phyloP scores from a whole-genome alignment of 2,888 invertebrate species.

The Argynnis bischoffii region DNA sequence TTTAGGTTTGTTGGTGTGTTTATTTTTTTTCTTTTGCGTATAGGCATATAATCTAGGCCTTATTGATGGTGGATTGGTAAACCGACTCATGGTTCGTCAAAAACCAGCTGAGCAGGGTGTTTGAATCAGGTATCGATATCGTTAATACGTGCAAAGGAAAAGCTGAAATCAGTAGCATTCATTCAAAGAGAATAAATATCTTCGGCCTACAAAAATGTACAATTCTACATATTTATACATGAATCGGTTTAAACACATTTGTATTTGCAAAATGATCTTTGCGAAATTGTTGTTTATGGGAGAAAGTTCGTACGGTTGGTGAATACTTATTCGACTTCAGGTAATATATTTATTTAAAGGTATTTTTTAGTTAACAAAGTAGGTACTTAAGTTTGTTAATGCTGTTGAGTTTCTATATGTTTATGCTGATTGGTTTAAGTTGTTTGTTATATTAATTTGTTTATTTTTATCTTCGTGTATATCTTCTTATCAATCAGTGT shows the following conservation, averaged over 20 bases:
- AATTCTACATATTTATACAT: not conserved
- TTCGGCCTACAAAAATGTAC: not conserved
- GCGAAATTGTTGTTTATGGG: not conserved
- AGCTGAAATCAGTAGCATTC: not conserved
- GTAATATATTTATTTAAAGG: conserved; percentile 13
- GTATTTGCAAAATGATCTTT: conserved; percentile 8
- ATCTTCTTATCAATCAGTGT: conserved; percentile 5
- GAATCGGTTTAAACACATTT: conserved; percentile 3
- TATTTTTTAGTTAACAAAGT: conserved; percentile 6
- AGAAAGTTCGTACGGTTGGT: not conserved
- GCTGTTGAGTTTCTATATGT: conserved; percentile 14
- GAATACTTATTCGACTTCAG: conserved; percentile 6
- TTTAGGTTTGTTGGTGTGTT: no score
- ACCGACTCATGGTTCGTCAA: not conserved
- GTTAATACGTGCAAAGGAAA: not conserved
- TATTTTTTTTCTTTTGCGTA: no score
- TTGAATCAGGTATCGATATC: not conserved
- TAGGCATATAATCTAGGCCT: not conserved
- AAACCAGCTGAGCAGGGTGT: not conserved
- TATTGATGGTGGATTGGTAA: not conserved
- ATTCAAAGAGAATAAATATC: not conserved
- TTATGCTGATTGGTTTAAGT: not conserved
- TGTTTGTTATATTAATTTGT: conserved; percentile 10
- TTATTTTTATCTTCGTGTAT: conserved; percentile 2
- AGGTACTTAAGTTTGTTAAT: conserved; percentile 10